Conservation (phyloP, 2,113 vertebrate genomes). For the Amphiprion ocellaris region DNA sequence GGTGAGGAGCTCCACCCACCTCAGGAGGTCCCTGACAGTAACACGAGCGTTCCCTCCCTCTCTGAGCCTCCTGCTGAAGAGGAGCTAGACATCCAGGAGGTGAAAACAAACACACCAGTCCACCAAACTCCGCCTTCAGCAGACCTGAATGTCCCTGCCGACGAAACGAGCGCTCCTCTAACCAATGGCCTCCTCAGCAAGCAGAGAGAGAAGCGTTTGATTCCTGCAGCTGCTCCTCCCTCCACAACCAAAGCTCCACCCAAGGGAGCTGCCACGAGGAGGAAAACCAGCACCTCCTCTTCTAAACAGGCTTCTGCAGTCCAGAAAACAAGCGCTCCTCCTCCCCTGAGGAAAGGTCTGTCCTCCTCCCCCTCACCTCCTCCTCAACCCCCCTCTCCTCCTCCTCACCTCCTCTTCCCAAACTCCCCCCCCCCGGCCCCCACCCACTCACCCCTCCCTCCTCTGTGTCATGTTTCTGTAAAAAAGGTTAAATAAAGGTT, state of each 20-base stretch:
- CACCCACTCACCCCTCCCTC: not conserved
- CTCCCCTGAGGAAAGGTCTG: slow-evolving; percentile 29
- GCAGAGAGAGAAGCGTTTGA: not conserved
- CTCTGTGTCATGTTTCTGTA: slow-evolving; percentile 20
- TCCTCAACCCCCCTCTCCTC: too few relatives aligned
- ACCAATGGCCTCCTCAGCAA: not conserved
- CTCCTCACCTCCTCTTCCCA: not conserved
- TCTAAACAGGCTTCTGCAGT: not conserved
- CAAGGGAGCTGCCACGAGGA: not conserved
- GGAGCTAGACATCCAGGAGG: not conserved
- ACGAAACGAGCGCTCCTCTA: not conserved
- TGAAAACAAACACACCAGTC: not conserved
- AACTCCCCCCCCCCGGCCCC: not conserved
- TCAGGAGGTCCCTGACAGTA: not conserved
- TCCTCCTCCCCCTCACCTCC: not conserved
- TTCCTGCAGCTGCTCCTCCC: not conserved
- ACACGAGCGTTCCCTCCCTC: not conserved
- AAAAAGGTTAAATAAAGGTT: not conserved
- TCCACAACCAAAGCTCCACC: not conserved
- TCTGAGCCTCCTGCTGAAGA: not conserved
- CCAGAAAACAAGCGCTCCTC: slow-evolving; percentile 6
- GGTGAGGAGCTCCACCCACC: not conserved
- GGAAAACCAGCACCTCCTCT: slow-evolving; percentile 8
- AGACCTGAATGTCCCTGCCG: not conserved
- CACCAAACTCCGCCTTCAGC: not conserved